Conservation (phyloP, 2,113 vertebrate genomes). For the Diadophis punctatus region DNA sequence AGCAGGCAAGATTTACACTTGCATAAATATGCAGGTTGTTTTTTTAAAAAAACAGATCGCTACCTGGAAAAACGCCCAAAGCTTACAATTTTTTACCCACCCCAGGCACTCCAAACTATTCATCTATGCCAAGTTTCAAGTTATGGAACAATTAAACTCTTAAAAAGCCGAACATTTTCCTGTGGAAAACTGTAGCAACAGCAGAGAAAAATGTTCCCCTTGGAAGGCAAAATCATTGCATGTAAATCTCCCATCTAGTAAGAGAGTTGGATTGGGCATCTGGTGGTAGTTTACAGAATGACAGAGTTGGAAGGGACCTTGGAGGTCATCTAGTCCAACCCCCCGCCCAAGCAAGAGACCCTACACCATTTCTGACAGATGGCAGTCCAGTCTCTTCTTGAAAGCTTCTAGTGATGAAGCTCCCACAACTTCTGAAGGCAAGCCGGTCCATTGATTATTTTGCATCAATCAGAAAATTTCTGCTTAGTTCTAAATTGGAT, state of each 20-base stretch:
- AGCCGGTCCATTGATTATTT: too few relatives aligned
- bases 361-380: too few relatives aligned
- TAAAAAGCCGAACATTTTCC: not conserved
- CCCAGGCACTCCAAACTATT: not conserved
- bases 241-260: not conserved
- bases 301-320: too few relatives aligned
- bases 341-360: too few relatives aligned
- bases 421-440: too few relatives aligned
- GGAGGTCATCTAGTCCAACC: too few relatives aligned
- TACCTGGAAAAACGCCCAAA: not conserved
- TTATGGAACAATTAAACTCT: not conserved
- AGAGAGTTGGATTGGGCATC: not conserved
- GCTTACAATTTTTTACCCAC: not conserved
- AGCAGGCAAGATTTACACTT: not conserved
- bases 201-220: not conserved
- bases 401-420: too few relatives aligned
- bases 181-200: not conserved
- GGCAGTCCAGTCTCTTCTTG: too few relatives aligned
- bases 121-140: not conserved
- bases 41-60: not conserved
- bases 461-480: too few relatives aligned
- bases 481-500: too few relatives aligned
- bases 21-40: not conserved
- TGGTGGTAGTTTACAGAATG: too few relatives aligned
- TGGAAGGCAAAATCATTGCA: not conserved